Base-by-base conservation (phyloP, 2,113 vertebrate genomes). In the Entomyzon cyanotis region DNA sequence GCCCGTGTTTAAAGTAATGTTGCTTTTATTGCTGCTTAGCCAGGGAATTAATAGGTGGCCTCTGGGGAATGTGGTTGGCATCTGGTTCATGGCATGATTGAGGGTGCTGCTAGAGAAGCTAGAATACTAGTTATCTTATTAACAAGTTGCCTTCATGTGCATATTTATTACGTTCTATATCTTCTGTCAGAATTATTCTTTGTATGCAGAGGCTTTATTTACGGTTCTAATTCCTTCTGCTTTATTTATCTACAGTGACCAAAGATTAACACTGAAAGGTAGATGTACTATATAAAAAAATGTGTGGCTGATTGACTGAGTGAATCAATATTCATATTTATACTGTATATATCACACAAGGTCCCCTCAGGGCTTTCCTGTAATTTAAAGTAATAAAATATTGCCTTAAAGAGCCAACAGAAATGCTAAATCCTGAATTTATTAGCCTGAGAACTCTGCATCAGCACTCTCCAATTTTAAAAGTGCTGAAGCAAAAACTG, bases 11-110 rank as follows among this genome's bases (percentile, higher is more conserved):
- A 87, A 71, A 90, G 68, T 95, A 90, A 81, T 58, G 44, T 65
- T 90, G 46, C 84, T 94, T 90, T 42, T 89, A 62, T 69, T 97
- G 64, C 93, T 79, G 87, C 89, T 92, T 96, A 89, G 75, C 78
- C 80, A 94, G 75, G 63, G 93, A 94, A 79, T 87, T 95, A 89
- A 88, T 91, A 82, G 84, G 42, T 70, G 15, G 58, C 46, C 70
- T 79, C 73, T 88, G 46, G 82, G 74, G 94, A 92, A 37, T 4
- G 2, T 42, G 18, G 31, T 58, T 92, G 88, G 37, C 84, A 69
- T 89, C 58, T 80, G 62, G 37, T 74, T 95, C 91, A 47, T 39
- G 58, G 53, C 37, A 69, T n/a, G 7, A 95, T 8, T 95, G 58
- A 84, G 55, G 89, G 24, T 0, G 0, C 30, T 80, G 50, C 50